Evolutionary conservation across 2,113 vertebrate genomes (phyloP), one percentile per base, ranked within the genome.

Genomic region (Condylura cristata): DNA sequence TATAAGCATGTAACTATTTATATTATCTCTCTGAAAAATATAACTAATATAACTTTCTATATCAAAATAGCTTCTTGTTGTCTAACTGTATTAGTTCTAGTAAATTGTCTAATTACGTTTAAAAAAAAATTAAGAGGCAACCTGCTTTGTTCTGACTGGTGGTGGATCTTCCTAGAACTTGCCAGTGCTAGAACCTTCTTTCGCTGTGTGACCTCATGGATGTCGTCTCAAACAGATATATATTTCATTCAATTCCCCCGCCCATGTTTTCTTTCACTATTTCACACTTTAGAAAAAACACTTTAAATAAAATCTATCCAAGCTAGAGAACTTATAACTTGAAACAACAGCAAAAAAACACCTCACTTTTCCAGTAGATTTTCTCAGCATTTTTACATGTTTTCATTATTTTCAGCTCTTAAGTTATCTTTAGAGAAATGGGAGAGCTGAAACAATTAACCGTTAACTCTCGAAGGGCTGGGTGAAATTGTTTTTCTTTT

Each of bases 361-460:
- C 65, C 1, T 61, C 90, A 90, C 32, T 56, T 92, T 68, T 34
- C 32, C 68, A 22, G 22, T 61, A 22, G 9, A 18, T 78, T 89
- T 91, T 95, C 11, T 90, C 41, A 48, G 58, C 16, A 34, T 81
- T 0, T 56, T 79, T 91, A 84, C 32, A 56, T 81, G 9, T 68
- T 93, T 85, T 86, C 53, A 68, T 51, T 48, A 90, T 66, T 66
- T 60, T 93, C 13, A 96, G 16, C 2, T 85, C 12, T 2, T 41
- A 28, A 16, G 11, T 48, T 86, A 93, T 85, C 37, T 81, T 85
- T 75, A 81, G 66, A 86, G 61, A 76, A 94, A 93, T 85, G 86
- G 39, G 37, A 85, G 53, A 81, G 30, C 86, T 44, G 18, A 63
- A 79, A 88, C 14, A 76, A 60, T 22, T 60, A 76, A 72, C 41